These are phyloP conservation scores for Lithophane ornitopus DNA, from an alignment of 2,888 invertebrate genomes.

Conservation along the genomic window DNA sequence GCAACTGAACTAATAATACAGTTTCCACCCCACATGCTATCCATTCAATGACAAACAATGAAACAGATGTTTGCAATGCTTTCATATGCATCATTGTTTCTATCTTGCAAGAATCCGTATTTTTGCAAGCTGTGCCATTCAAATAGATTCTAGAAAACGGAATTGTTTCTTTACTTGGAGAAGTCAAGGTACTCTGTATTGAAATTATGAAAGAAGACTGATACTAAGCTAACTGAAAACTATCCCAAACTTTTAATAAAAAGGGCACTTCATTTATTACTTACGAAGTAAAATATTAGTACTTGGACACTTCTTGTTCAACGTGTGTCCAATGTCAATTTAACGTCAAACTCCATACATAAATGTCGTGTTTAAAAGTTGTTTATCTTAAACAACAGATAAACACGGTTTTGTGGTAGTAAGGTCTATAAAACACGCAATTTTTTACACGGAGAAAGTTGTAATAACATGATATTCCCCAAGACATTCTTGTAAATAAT, in stretches of 20 bases:
- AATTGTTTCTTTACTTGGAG: not conserved
- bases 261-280: not conserved
- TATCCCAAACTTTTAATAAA: not conserved
- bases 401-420: too few species aligned
- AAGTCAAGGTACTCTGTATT: not conserved
- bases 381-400: too few species aligned
- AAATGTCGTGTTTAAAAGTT: too few species aligned
- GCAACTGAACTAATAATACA: conserved; percentile 24
- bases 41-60: conserved; percentile 33
- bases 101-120: conserved; percentile 38
- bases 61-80: conserved; percentile 55
- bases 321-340: too few species aligned
- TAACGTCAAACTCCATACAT: too few species aligned
- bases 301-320: too few species aligned
- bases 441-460: conserved; percentile 20
- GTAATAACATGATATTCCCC: not conserved
- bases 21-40: conserved; percentile 34
- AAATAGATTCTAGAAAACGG: conserved; percentile 24
- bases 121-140: conserved; percentile 40
- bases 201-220: not conserved
- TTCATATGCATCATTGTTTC: conserved; percentile 40
- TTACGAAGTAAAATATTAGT: not conserved
- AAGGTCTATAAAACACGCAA: not conserved
- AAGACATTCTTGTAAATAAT: not conserved
- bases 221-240: too few species aligned